Base-by-base conservation (phyloP, 2,797 vertebrate genomes). In the Borostomias antarcticus region DNA sequence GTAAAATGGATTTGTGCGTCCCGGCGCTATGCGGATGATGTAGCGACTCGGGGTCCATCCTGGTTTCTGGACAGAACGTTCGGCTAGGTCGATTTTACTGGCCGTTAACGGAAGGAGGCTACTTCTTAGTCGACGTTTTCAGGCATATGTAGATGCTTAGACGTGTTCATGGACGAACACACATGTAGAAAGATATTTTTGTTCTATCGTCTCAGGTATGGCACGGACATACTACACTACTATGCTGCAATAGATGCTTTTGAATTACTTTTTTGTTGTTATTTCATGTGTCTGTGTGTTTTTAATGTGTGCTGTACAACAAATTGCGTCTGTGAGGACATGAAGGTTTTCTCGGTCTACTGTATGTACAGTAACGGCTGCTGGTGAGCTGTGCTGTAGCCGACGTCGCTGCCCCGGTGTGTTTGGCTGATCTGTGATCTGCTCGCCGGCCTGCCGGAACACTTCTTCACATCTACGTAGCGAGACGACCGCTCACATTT, bases 401-500 rank as follows among this genome's bases (percentile, higher is more conserved):
- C 62, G 28, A 53, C 58, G 52, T 64, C 56, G 70, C 72, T 72
- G 23, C 40, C 57, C 26, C 51, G 11, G 19, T 40, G 23, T 32
- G 64, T 77, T 78, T 19, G 52, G 64, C 68, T 64, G 68, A 65
- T 66, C 70, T 54, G 62, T n/a, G n/a, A n/a, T 28, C 26, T 60
- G 54, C 50, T 62, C 68, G 4, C 54, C 5, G 25, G 57, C 56
- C 26, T 58, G 50, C 65, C 59, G 54, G 35, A 75, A 68, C 57
- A 52, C 30, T 43, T 60, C 23, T 66, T 52, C 62, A 66, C 62
- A 75, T 45, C 47, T 58, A 68, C 82, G 69, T 68, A 70, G 75
- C 62, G 29, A 74, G 45, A 73, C 69, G 69, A 26, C 59, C 45
- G 51, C 43, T 68, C 60, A 77, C 82, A 82, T 82, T 85, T 80